These are phyloP conservation scores for Trachelus iudaicus DNA, from an alignment of 2,888 invertebrate species.

Conservation along the genomic window DNA sequence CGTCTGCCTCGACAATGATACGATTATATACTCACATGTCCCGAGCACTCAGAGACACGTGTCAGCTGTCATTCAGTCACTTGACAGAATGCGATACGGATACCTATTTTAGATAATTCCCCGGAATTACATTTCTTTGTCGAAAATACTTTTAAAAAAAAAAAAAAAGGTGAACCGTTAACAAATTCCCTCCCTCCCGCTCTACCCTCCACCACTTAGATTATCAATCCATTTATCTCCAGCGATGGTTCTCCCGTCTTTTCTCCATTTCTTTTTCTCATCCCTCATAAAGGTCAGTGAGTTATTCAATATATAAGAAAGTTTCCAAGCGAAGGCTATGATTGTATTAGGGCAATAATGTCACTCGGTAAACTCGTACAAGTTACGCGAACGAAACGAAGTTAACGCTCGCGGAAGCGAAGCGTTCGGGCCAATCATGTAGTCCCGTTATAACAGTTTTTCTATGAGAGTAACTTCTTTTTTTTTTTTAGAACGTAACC, in stretches of 20 bases:
- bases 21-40: neutral
- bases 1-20: neutral
- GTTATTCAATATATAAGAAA: neutral
- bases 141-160: neutral
- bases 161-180: neutral
- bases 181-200: no score
- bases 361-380: neutral
- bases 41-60: neutral
- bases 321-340: neutral
- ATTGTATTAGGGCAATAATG: neutral
- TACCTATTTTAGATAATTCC: neutral
- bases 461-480: neutral
- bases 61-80: neutral
- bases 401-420: neutral
- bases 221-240: neutral
- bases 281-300: neutral
- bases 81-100: neutral
- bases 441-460: neutral
- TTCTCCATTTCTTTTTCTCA: neutral
- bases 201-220: neutral
- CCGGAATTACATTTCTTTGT: neutral
- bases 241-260: neutral
- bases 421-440: neutral
- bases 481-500: neutral
- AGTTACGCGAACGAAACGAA: neutral